Evolutionary conservation across 2,113 vertebrate species (phyloP).

Genomic region (Pithys albifrons): DNA sequence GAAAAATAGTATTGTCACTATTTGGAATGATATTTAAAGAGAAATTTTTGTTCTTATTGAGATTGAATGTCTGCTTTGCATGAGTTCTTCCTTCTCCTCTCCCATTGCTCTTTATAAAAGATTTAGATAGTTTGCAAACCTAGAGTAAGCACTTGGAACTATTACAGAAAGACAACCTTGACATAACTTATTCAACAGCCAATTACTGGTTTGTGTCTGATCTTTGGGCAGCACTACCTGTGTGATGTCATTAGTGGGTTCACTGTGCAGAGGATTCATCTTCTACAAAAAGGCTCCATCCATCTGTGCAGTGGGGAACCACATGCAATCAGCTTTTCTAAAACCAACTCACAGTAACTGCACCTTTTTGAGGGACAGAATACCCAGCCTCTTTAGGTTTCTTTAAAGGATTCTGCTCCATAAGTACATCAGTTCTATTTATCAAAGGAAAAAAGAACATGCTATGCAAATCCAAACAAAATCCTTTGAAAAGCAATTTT

Average conservation of each 20-base stretch:
- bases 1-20: not conserved
- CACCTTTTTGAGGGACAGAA: not conserved
- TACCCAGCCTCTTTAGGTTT: not conserved
- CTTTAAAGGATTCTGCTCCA: rapidly evolving
- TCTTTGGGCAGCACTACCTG: not conserved
- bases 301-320: not conserved
- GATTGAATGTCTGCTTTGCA: not conserved
- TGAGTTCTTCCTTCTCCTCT: not conserved
- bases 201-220: not conserved
- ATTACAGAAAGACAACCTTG: not conserved
- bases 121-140: not conserved
- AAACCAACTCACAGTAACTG: not conserved
- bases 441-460: not conserved
- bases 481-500: not conserved
- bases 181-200: not conserved
- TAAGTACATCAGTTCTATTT: not conserved
- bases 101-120: not conserved
- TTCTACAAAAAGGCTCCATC: not conserved
- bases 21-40: not conserved
- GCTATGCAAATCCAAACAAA: not conserved
- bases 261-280: not conserved
- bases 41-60: not conserved
- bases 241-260: not conserved
- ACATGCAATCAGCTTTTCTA: not conserved
- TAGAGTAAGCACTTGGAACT: not conserved